Evolutionary conservation across 2,888 invertebrate species (phyloP), one percentile per base, ranked within the genome.

Genomic region (Agriotes lineatus): DNA sequence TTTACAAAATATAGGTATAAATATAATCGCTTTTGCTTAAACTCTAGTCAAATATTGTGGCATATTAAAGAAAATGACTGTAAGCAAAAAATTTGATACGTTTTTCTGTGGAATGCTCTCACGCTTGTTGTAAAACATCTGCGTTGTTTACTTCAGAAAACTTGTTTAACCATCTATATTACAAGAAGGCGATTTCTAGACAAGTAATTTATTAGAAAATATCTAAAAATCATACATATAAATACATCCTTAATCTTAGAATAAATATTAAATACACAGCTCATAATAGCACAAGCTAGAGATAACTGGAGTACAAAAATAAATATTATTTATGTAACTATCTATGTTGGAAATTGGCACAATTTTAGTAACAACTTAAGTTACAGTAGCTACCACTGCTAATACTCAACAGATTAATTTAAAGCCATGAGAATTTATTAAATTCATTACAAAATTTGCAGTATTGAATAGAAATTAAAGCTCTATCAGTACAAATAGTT

Each of bases 401-500:
- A 67, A 57, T 64, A 64, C 64, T 64, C 57, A 44, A 19, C 20
- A 16, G 33, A 42, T 56, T 35, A 57, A 62, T 16, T 67, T 61
- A 50, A 67, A 50, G 61, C 61, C 45, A 48, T 18, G 20, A 56
- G 54, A 52, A 19, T 48, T 48, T 48, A 56, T 33, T 37, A 33
- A 56, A 60, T 48, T 60, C 45, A 60, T 45, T 22, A 45, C 33
- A 33, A 25, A 48, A 60, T 20, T n/a, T 30, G 42, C 44, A 42
- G 6, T 25, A 56, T 58, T 58, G 22, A 60, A 25, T 48, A 22
- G 16, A 57, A 19, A 33, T 60, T 45, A 45, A 45, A 60, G 59
- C 33, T 60, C 20, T 18, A 35, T 48, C 85, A 90, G 85, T 96
- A 96, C 73, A 96, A 87, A 85, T 95, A 96, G 84, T 96, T 96